These are phyloP conservation scores for Hyperopisus bebe DNA, from an alignment of 2,113 vertebrate genomes.

Conservation along the genomic window DNA sequence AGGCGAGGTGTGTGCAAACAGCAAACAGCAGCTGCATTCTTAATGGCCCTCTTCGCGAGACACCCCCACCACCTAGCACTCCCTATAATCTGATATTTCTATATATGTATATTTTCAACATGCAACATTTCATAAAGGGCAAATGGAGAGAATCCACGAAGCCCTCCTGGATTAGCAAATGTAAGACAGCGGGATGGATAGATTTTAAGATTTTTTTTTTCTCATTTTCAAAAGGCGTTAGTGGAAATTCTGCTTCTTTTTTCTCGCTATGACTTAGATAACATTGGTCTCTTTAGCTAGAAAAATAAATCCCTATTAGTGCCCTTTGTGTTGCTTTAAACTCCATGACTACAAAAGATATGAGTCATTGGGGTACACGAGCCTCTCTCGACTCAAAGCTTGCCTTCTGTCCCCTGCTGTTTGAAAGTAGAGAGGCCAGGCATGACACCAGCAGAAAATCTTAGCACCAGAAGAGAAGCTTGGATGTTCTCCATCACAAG, in stretches of 20 bases:
- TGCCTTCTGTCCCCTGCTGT: neutral
- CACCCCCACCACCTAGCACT: neutral
- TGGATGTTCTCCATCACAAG: neutral
- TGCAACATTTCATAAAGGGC: neutral
- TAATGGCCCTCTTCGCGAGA: neutral
- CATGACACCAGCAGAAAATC: neutral
- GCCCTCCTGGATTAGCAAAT: neutral
- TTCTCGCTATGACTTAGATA: neutral
- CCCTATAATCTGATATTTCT: neutral
- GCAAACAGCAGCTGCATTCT: neutral
- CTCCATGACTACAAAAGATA: neutral
- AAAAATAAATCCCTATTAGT: neutral
- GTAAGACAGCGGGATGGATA: neutral
- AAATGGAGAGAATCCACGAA: neutral
- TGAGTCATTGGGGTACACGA: neutral
- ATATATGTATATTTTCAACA: neutral
- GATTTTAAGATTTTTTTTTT: neutral
- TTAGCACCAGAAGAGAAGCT: neutral
- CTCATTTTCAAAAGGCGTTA: neutral
- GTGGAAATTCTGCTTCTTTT: neutral
- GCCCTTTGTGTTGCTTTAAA: neutral
- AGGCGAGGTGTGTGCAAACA: neutral
- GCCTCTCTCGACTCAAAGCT: neutral
- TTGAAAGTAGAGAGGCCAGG: neutral
- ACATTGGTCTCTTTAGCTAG: neutral